Base-by-base conservation (phyloP, 2,888 invertebrate genomes). In the Carabus problematicus region DNA sequence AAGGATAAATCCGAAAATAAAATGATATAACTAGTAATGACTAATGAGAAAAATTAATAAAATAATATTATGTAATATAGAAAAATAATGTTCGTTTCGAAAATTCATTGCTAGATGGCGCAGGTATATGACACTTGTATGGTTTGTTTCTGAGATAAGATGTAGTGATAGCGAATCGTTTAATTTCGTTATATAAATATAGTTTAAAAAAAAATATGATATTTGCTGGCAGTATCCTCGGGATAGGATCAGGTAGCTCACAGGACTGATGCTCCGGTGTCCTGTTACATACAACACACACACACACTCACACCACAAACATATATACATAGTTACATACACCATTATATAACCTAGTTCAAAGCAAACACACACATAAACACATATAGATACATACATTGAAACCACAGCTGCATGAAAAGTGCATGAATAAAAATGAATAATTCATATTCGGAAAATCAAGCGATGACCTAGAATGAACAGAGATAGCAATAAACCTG, bases 151-250 rank as follows among this genome's bases (percentile, higher is more conserved):
- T 70, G 72, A 71, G 70, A 70, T 64, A 66, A 70, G 70, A 71
- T 72, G 40, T 72, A 73, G 73, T 71, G 68, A 73, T 80, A 80
- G 79, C 74, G 74, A 60, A 75, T 77, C 77, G 77, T 80, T 80
- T 78, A 29, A 79, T 80, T 81, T 79, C 14, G 74, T 79, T 75
- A 77, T 76, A 77, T 75, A 76, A 76, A 78, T 79, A 79, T 81
- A 80, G 79, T 81, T 81, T 81, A 79, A 80, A 78, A 75, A n/a
- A n/a, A n/a, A n/a, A n/a, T n/a, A 74, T 75, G 74, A 78, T 75
- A 79, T 81, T 81, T 78, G 76, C 80, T 80, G 81, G 82, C 81
- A 78, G 80, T 75, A 78, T 75, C 72, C 77, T 76, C 76, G 76
- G 78, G 77, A 75, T 29, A 45, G 45, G 11, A 45, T 45, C 45